These are phyloP conservation scores for Ganaspis brasiliensis DNA, from an alignment of 2,888 invertebrate species.

Conservation along the genomic window DNA sequence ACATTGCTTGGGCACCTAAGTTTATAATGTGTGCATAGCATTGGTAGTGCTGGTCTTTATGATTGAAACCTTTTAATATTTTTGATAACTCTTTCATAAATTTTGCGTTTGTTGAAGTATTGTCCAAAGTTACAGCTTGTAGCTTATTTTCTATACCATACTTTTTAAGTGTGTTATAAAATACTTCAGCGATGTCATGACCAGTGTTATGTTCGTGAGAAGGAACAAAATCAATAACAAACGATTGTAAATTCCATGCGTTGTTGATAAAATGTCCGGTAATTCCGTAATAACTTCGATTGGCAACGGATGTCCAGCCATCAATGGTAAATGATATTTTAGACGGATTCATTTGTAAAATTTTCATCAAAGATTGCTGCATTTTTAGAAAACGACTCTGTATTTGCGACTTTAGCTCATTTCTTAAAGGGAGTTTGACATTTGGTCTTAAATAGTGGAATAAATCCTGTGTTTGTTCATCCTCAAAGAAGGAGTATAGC, in stretches of 20 bases:
- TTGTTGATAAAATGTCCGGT: not conserved
- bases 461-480: not conserved
- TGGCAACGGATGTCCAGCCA: not conserved
- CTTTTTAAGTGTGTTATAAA: not conserved
- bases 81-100: conserved; percentile 38
- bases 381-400: not conserved
- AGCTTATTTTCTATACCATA: conserved; percentile 9
- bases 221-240: not conserved
- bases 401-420: not conserved
- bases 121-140: conserved; percentile 39
- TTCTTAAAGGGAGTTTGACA: not conserved
- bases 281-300: not conserved
- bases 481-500: not conserved
- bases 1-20: conserved; percentile 63
- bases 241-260: not conserved
- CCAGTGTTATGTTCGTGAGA: not conserved
- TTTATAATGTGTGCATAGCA: conserved; percentile 68
- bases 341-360: not conserved
- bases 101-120: conserved; percentile 36
- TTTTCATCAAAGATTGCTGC: not conserved
- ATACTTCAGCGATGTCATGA: conserved; percentile 5
- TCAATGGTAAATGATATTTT: not conserved
- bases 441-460: conserved; percentile 5
- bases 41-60: conserved; percentile 65
- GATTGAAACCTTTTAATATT: conserved; percentile 44